Evolutionary conservation across 2,113 vertebrate species (phyloP).

Genomic region (Gymnarchus niloticus): DNA sequence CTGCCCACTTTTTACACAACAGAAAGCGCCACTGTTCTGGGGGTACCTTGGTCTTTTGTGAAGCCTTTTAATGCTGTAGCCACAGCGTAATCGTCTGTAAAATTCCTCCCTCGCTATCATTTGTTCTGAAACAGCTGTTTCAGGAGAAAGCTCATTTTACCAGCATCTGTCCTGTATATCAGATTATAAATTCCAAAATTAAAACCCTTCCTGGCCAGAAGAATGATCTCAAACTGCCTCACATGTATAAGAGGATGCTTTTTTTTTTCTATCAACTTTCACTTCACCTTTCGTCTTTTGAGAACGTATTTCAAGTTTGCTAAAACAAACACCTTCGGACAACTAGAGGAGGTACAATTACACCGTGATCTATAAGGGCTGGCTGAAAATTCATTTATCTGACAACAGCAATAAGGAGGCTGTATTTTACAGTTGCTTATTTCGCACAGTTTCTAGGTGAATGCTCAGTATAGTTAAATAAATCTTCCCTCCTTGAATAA

Average conservation of each 20-base stretch:
- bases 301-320: neutral
- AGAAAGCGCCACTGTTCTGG: neutral
- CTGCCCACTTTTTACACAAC: neutral
- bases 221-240: conserved; percentile 5
- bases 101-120: conserved; percentile 45
- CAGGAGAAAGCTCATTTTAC: conserved; percentile 29
- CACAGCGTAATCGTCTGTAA: conserved; percentile 47
- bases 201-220: conserved; percentile 13
- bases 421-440: neutral
- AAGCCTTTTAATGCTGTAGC: conserved; percentile 37
- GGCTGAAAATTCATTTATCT: neutral
- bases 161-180: conserved; percentile 47
- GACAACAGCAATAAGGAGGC: neutral
- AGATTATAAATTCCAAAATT: conserved; percentile 32
- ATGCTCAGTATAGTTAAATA: conserved; percentile 54
- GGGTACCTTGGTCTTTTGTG: conserved; percentile 16
- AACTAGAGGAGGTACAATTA: neutral
- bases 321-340: neutral
- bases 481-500: conserved; percentile 60
- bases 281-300: neutral
- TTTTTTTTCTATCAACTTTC: neutral
- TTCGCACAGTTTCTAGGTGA: neutral
- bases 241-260: neutral
- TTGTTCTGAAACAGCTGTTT: conserved; percentile 53
- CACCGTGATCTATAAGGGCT: neutral